These are phyloP conservation scores for Bufo bufo DNA, from an alignment of 2,113 vertebrate genomes.

Conservation along the genomic window DNA sequence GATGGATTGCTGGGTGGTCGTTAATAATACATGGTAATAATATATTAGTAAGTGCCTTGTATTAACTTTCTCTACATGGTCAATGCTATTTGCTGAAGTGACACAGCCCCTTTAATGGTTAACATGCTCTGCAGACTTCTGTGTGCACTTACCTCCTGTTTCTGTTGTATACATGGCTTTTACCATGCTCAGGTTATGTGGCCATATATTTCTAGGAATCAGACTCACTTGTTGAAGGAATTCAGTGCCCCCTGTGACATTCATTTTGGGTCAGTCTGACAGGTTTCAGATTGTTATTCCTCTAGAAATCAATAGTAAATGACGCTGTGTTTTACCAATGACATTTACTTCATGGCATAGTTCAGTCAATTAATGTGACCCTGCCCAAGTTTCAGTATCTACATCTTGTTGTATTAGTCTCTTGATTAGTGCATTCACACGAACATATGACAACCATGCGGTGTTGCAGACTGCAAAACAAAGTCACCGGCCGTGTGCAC, in stretches of 20 bases:
- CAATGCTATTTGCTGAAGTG: too few relatives aligned
- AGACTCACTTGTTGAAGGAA: not conserved
- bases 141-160: too few relatives aligned
- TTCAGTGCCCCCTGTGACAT: not conserved
- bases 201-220: not conserved
- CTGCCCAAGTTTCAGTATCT: not conserved
- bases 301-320: not conserved
- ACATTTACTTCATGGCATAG: not conserved
- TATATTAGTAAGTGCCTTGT: too few relatives aligned
- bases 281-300: slow-evolving; percentile 24
- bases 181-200: not conserved
- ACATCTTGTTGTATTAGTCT: not conserved
- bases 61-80: too few relatives aligned
- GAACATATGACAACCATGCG: too few relatives aligned
- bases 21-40: too few relatives aligned
- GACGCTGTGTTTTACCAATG: not conserved
- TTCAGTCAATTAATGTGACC: slow-evolving; percentile 18
- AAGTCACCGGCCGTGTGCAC: too few relatives aligned
- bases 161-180: not conserved
- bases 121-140: too few relatives aligned
- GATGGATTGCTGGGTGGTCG: too few relatives aligned
- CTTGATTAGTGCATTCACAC: not conserved
- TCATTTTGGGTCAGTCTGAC: not conserved
- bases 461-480: too few relatives aligned
- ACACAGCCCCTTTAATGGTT: too few relatives aligned